These are phyloP conservation scores for Melopsittacus undulatus DNA, from an alignment of 2,797 vertebrate species.

Conservation along the genomic window DNA sequence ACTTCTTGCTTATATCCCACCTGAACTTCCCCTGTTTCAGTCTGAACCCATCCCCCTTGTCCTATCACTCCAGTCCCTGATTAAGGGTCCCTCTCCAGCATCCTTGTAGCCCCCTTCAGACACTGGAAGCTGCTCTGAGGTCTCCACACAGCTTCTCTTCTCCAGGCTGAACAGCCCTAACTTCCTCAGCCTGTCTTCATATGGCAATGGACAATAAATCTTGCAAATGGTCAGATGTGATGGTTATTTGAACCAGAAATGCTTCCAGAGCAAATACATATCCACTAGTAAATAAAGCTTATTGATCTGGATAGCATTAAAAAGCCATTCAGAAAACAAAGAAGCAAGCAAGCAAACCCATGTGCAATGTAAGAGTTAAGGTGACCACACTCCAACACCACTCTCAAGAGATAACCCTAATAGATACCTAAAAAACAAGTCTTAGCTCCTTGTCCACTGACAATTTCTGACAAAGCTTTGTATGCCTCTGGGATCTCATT, in stretches of 20 bases:
- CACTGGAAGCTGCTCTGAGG: not conserved
- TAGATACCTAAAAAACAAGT: not conserved
- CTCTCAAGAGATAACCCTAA: not conserved
- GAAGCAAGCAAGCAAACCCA: not conserved
- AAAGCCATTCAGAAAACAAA: not conserved
- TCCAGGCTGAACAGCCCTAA: not conserved
- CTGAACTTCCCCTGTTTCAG: not conserved
- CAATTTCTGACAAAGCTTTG: not conserved
- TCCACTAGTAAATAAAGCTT: not conserved
- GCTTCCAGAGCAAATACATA: not conserved
- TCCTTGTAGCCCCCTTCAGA: not conserved
- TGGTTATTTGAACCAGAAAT: not conserved
- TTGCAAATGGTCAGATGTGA: not conserved
- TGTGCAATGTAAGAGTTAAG: not conserved
- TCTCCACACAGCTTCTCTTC: not conserved
- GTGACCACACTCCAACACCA: not conserved
- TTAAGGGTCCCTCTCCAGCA: not conserved
- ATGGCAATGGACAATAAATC: not conserved
- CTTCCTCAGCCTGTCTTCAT: not conserved
- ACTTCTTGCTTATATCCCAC: not conserved
- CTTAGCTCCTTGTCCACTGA: not conserved
- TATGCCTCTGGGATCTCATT: conserved; percentile 29
- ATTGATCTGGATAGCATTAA: not conserved
- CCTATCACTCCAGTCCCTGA: not conserved
- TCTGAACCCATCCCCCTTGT: not conserved